A percentile compares a stretch with the other conserved stretches of the same genome.
These are phyloP conservation scores for Stenchaetothrips biformis DNA, from an alignment of 2,888 invertebrate species.

Conservation along the genomic window DNA sequence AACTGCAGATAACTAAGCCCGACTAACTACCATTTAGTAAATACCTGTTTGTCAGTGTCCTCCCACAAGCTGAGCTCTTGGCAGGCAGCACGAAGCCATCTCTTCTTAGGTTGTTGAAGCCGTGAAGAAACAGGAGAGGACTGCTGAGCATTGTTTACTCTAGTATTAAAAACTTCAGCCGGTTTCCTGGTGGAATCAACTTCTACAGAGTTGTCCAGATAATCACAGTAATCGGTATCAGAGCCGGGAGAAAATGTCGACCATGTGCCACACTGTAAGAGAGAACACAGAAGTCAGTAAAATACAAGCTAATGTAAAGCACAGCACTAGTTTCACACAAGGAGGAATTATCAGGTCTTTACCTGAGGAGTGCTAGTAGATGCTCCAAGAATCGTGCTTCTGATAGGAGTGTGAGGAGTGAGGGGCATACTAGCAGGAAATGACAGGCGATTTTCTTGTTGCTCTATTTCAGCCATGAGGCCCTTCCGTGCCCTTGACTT, in stretches of 20 bases:
- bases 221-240: constrained; percentile 11
- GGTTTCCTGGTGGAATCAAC: constrained; percentile 23
- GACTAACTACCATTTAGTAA: constrained; percentile 33
- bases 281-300: too few species aligned
- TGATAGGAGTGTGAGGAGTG: not conserved
- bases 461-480: constrained; percentile 44
- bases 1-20: not conserved
- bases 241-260: not conserved
- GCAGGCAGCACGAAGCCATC: constrained; percentile 56
- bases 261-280: not conserved
- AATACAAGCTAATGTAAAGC: too few species aligned
- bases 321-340: too few species aligned
- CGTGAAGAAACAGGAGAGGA: constrained; percentile 6
- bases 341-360: not conserved
- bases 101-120: constrained; percentile 50
- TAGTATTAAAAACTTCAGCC: constrained; percentile 29
- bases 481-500: constrained; percentile 50
- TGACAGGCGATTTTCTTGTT: not conserved
- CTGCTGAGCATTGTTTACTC: constrained; percentile 18
- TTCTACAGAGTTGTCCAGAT: constrained; percentile 29
- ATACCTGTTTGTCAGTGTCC: constrained; percentile 28
- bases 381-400: not conserved
- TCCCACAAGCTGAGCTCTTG: constrained; percentile 43
- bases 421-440: not conserved
- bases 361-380: not conserved